Base-by-base conservation (phyloP, 2,888 invertebrate species). In the Rhopalosiphum nymphaeae region DNA sequence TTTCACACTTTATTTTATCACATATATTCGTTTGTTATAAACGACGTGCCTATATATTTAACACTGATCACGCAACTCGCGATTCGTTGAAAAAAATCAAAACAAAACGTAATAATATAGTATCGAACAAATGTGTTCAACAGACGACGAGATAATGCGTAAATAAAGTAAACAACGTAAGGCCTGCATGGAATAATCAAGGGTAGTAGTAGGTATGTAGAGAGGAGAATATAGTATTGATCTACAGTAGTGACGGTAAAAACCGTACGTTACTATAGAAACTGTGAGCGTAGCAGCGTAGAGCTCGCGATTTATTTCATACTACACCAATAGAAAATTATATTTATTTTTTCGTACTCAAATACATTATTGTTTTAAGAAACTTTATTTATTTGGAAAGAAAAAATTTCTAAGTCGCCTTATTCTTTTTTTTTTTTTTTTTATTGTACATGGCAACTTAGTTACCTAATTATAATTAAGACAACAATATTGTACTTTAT, bases 201-300 rank as follows among this genome's bases (percentile, higher is more conserved):
- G 90, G 85, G 94, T 91, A 84, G 89, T 85, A 89, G 84, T 44
- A 49, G 67, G 91, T 46, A 84, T 61, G 92, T 61, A 94, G 90
- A 90, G 94, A 67, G 86, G 25, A 94, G 91, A 21, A 90, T 42
- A 94, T 42, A 94, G 94, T 94, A 94, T 94, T 94, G 94, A 94
- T 94, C 94, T 94, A n/a, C 67, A 44, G 67, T 11, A 67, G 92
- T 53, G 36, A n/a, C 91, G 9, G 86, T 86, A 90, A 94, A 91
- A 94, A 90, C 91, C 94, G 57, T 89, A 42, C 46, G 94, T 94
- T 49, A 53, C 94, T 53, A 94, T 94, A 86, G 90, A 29, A 91
- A 94, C 94, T 10, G 67, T 13, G 78, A 78, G 78, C 36, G 78
- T 61, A 61, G 29, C 29, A 26, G 87, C 49, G 61, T 78, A 44